Conservation (phyloP, 2,888 invertebrate species). For the Drosophila subquinaria region DNA sequence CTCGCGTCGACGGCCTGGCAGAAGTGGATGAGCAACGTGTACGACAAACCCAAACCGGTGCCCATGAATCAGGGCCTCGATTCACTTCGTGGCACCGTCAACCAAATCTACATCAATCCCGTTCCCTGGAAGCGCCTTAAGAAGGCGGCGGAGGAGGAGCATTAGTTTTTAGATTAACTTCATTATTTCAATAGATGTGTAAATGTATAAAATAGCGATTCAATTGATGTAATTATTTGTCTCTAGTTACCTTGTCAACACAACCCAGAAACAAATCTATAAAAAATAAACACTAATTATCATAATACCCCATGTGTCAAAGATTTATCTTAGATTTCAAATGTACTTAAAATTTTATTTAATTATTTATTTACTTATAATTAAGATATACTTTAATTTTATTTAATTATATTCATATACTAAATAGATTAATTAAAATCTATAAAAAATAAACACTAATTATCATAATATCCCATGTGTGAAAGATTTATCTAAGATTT, state of each 20-base stretch:
- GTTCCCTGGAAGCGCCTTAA: slow-evolving; percentile 71
- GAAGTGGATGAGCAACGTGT: slow-evolving; percentile 80
- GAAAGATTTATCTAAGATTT: no score
- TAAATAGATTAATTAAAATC: neutral
- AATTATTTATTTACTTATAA: no score
- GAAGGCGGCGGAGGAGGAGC: slow-evolving; percentile 1
- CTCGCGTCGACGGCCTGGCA: slow-evolving; percentile 76
- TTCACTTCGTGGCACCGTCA: slow-evolving; percentile 83
- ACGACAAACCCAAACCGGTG: slow-evolving; percentile 84
- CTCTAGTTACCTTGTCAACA: neutral
- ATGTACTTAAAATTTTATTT: no score
- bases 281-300: slow-evolving; percentile 1
- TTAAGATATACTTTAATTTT: no score
- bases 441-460: slow-evolving; percentile 1
- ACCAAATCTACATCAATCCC: slow-evolving; percentile 83
- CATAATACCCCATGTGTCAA: neutral
- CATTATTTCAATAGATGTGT: slow-evolving; percentile 1
- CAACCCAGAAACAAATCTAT: neutral
- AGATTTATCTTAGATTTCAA: no score
- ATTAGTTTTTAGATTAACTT: slow-evolving; percentile 1
- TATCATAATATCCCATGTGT: neutral
- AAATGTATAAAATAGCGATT: slow-evolving; percentile 5
- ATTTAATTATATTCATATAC: no score
- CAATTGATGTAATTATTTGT: slow-evolving; percentile 18
- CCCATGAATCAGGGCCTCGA: slow-evolving; percentile 84